Percentiles rank a stretch among this genome's conserved stretches.
These are phyloP conservation scores for Stenodera caucasica DNA, from an alignment of 2,888 invertebrate species.

Conservation along the genomic window DNA sequence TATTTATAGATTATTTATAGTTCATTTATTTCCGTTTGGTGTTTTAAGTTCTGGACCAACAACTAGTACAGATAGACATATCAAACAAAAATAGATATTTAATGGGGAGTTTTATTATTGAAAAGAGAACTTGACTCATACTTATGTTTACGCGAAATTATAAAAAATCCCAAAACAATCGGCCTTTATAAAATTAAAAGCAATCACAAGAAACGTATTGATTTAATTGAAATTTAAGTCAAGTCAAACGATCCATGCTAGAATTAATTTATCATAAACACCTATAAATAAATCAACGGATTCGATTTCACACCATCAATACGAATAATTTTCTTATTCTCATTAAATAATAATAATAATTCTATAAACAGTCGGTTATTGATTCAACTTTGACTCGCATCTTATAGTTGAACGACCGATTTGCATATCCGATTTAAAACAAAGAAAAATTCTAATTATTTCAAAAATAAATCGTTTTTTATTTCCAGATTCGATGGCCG, in stretches of 20 bases:
- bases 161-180: not conserved
- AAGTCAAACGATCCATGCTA: not conserved
- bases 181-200: too few relatives aligned
- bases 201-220: too few relatives aligned
- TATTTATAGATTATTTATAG: conserved; percentile 23
- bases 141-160: not conserved
- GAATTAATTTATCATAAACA: conserved; percentile 1
- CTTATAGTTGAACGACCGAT: conserved; percentile 1
- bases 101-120: not conserved
- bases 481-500: conserved; percentile 41
- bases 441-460: not conserved
- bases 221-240: not conserved
- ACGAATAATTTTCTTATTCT: not conserved
- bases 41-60: conserved; percentile 13
- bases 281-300: conserved; percentile 1
- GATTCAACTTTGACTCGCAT: not conserved
- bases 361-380: not conserved
- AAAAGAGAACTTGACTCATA: not conserved
- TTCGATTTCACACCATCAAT: not conserved
- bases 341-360: not conserved
- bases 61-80: conserved; percentile 8
- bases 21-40: conserved; percentile 21
- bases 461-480: not conserved
- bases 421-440: not conserved
- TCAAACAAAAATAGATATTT: not conserved